Percentiles rank a stretch among this genome's conserved stretches.
phyloP scores from a whole-genome alignment of 2,888 invertebrate species.

The Meloe dianella region DNA sequence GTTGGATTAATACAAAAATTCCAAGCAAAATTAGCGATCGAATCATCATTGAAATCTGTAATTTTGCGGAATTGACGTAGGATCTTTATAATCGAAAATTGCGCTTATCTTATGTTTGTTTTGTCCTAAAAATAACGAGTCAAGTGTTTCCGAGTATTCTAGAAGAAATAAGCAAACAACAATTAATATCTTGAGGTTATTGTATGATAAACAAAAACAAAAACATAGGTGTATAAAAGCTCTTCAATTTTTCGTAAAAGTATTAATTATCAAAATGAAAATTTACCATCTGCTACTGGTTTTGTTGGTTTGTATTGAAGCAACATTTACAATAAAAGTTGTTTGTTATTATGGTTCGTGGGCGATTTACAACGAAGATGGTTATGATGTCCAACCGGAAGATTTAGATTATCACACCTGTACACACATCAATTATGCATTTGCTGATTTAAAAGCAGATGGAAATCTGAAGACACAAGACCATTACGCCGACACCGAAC shows the following conservation, averaged over 20 bases:
- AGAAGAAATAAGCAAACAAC: not conserved
- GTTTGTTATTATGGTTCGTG: conserved; percentile 27
- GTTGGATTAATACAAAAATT: not conserved
- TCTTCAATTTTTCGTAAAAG: not conserved
- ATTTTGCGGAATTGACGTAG: not conserved
- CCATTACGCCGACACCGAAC: conserved; percentile 9
- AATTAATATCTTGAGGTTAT: not conserved
- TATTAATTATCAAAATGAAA: not conserved
- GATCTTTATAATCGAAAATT: not conserved
- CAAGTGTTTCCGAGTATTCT: not conserved
- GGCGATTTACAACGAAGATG: conserved; percentile 18
- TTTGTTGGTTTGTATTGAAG: not conserved
- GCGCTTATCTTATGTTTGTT: not conserved
- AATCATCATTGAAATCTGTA: not conserved
- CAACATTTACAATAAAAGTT: conserved; percentile 20
- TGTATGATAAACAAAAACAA: not conserved
- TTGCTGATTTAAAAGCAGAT: conserved; percentile 21
- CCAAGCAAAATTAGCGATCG: not conserved
- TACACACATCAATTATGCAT: conserved; percentile 27
- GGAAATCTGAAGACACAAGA: conserved; percentile 18
- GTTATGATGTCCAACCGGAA: conserved; percentile 18
- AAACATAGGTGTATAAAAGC: not conserved
- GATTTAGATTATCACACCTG: conserved; percentile 23
- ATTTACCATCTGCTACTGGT: not conserved
- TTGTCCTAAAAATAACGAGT: not conserved